A percentile compares a stretch with the other conserved stretches of the same genome.
Conservation (phyloP, 2,797 vertebrate genomes). For the Mionectes olivaceus region DNA sequence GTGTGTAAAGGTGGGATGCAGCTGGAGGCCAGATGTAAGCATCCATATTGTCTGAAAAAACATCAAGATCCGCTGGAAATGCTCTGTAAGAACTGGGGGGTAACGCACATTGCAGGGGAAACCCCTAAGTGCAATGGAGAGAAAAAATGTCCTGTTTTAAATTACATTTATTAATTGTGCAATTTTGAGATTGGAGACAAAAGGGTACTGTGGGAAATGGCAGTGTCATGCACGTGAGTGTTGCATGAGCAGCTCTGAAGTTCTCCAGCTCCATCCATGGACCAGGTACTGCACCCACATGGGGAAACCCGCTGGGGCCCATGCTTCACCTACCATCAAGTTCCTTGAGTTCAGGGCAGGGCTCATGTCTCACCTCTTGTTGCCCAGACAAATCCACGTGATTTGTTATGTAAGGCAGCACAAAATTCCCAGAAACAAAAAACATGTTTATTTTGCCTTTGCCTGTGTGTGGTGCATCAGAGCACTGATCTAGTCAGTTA, state of each 20-base stretch:
- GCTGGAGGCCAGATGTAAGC: background rate
- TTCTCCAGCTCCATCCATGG: background rate
- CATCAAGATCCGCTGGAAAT: background rate
- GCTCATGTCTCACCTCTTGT: fast-evolving
- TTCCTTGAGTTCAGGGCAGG: background rate
- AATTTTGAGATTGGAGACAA: background rate
- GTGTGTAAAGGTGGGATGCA: background rate
- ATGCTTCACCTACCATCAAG: background rate
- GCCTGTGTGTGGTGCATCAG: fast-evolving
- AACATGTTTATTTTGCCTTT: background rate
- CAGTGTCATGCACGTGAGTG: fast-evolving
- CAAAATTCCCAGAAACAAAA: background rate
- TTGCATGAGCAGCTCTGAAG: background rate
- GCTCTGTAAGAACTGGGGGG: background rate
- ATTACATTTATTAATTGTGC: background rate
- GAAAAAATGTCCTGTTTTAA: background rate
- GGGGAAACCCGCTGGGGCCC: background rate
- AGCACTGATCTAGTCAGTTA: background rate
- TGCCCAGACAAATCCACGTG: background rate
- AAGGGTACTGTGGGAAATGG: background rate
- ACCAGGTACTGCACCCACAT: fast-evolving
- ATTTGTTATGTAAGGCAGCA: background rate
- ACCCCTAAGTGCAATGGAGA: background rate
- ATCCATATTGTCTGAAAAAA: background rate
- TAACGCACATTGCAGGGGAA: background rate